Base-by-base conservation (phyloP, 2,113 vertebrate species). In the Cephalopterus ornatus region DNA sequence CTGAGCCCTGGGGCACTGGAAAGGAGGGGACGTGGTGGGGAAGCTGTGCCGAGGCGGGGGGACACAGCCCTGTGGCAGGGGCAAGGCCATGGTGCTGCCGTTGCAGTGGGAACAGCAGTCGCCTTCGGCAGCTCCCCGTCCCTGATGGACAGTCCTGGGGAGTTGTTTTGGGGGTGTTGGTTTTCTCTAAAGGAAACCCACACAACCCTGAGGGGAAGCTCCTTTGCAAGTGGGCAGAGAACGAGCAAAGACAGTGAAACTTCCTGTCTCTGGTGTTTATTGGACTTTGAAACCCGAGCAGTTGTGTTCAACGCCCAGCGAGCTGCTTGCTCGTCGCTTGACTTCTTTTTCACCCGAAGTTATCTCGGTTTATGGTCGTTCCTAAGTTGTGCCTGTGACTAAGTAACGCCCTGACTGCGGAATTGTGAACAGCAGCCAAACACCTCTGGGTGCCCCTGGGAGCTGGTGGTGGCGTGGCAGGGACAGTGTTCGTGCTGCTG, bases 351-450 rank as follows among this genome's bases (percentile, higher is more conserved):
- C 70, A 8, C 23, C 1, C 4, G 1, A 58, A 77, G 17, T 50
- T 8, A 0, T 14, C 46, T 21, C 12, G 1, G 39, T 39, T 80
- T 78, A 6, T 12, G 49, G 30, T 12, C 4, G 0, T 61, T 55
- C 41, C 53, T 20, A 5, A 62, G 12, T 1, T 9, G 12, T 24
- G 8, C 11, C 0, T 14, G 1, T 70, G 39, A 12, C 42, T 20
- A 0, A 58, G 17, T 37, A 18, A 22, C 0, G 0, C 46, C 59
- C 44, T 35, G 65, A 8, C 19, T 1, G 0, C 14, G 2, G 24
- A 22, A 14, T 23, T 35, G 4, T 14, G 26, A 41, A 0, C 49
- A 28, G 61, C 35, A 24, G 37, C 18, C 19, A 4, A 8, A 32
- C 1, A 0, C 42, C 47, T 41, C 3, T 39, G 74, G 47, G 32